These are phyloP conservation scores for Drosophila kikkawai DNA, from an alignment of 1,140 invertebrate genomes.

Conservation along the genomic window DNA sequence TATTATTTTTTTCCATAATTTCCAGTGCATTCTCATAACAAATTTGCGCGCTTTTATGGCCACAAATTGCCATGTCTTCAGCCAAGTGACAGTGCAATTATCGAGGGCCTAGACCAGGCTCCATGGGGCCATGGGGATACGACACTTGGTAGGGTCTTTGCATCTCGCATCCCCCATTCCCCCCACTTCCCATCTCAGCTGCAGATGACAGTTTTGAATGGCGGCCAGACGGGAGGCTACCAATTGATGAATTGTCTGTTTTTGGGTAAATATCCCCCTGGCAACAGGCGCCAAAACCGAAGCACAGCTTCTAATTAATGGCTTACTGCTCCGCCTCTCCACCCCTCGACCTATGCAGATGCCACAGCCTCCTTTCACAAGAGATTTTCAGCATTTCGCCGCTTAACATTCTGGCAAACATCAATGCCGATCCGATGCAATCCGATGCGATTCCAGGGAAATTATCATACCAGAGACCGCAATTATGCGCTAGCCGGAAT, in stretches of 20 bases:
- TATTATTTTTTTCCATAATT: background rate
- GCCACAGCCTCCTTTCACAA: slow-evolving; percentile 4
- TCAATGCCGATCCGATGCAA: slow-evolving; percentile 51
- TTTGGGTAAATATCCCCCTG: slow-evolving; percentile 55
- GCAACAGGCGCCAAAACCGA: slow-evolving; percentile 48
- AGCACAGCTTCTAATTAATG: slow-evolving; percentile 35
- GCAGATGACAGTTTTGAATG: slow-evolving; percentile 78
- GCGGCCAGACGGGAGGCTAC: slow-evolving; percentile 28
- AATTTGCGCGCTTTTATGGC: slow-evolving; percentile 82
- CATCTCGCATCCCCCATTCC: background rate
- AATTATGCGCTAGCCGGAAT: slow-evolving; percentile 72
- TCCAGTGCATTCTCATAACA: slow-evolving; percentile 64
- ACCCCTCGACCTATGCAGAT: slow-evolving; percentile 12
- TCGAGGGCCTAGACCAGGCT: slow-evolving; percentile 58
- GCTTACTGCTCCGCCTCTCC: background rate
- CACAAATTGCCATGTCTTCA: slow-evolving; percentile 83
- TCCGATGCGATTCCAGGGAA: slow-evolving; percentile 41
- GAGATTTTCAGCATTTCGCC: slow-evolving; percentile 48
- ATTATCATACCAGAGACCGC: slow-evolving; percentile 74
- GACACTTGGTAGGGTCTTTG: slow-evolving; percentile 39
- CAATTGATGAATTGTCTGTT: slow-evolving; percentile 81
- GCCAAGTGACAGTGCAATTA: slow-evolving; percentile 82
- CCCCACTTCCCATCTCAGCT: slow-evolving; percentile 30
- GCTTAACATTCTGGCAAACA: slow-evolving; percentile 58
- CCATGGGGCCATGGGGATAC: slow-evolving; percentile 4